Base-by-base conservation (phyloP, 1,140 invertebrate genomes). In the Micrasema longulum region DNA sequence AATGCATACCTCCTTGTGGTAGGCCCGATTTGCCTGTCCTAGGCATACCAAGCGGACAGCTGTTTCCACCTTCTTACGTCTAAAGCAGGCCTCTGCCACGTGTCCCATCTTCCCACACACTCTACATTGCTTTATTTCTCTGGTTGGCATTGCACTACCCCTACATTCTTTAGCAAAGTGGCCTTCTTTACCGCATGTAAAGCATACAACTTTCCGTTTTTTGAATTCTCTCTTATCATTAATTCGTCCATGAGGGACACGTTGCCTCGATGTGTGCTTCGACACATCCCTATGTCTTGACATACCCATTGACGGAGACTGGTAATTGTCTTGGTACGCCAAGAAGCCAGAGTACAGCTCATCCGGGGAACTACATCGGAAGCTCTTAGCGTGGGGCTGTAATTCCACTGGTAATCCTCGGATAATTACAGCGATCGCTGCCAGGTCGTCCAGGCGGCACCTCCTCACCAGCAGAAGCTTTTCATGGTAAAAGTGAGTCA, bases 401-500 rank as follows among this genome's bases (percentile, higher is more conserved):
- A 47, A 16, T 47, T 47, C 48, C 48, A 3, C 18, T 3, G 48
- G 48, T 1, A 52, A 9, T 11, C 48, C 48, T 1, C 48, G 2
- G 11, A 52, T 52, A 18, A 52, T 6, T 6, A 18, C 10, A 1
- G 20, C 14, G 48, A 52, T 22, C 7, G 48, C 48, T 22, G 20
- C 18, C 48, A 18, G 14, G 11, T 52, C 48, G 20, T 52, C 48
- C 48, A 52, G 5, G 11, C 41, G 35, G 14, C 57, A 62, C 35
- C 35, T 38, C 35, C 35, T 38, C 1, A 38, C 10, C 2, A 62
- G 3, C 35, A 12, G 12, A 1, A 35, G 20, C 31, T 62, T 62
- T 12, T 62, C 41, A 2, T 62, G 18, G 12, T 38, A 62, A 16
- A 38, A 62, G 9, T 62, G 57, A 9, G 41, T 62, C 57, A 62